A percentile compares a stretch with the other conserved stretches of the same genome.
phyloP scores from a whole-genome alignment of 2,113 vertebrate genomes.

The Dendropsophus ebraccatus region DNA sequence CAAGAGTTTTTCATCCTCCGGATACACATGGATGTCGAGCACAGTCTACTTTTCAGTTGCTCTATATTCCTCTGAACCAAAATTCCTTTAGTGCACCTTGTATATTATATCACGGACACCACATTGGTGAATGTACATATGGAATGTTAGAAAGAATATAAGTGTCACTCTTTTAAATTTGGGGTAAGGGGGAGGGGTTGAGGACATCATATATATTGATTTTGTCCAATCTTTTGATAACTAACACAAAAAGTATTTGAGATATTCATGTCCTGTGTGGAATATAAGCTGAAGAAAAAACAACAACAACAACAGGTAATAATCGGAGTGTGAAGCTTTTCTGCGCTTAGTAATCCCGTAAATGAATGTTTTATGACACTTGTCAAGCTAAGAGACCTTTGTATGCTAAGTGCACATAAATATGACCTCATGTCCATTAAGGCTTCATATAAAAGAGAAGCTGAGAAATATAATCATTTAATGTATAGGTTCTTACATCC shows the following conservation, averaged over 20 bases:
- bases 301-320: not conserved
- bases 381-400: not conserved
- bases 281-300: not conserved
- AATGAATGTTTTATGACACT: constrained; percentile 3
- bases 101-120: too few relatives aligned
- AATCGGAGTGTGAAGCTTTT: not conserved
- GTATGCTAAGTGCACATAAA: not conserved
- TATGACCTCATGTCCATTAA: constrained; percentile 24
- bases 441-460: constrained; percentile 33
- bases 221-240: not conserved
- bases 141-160: not conserved
- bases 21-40: too few relatives aligned
- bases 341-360: constrained; percentile 8
- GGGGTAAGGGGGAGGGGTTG: too few relatives aligned
- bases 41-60: too few relatives aligned
- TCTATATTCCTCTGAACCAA: too few relatives aligned
- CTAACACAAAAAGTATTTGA: not conserved
- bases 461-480: not conserved
- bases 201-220: too few relatives aligned
- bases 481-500: not conserved
- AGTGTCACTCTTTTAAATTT: not conserved
- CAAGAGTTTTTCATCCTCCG: too few relatives aligned
- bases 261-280: not conserved
- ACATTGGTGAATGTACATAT: too few relatives aligned
- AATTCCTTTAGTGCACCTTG: too few relatives aligned